Evolutionary conservation across 2,797 vertebrate genomes (phyloP), one percentile per base, ranked within the genome.

Genomic region (Anisognathus igniventris): DNA sequence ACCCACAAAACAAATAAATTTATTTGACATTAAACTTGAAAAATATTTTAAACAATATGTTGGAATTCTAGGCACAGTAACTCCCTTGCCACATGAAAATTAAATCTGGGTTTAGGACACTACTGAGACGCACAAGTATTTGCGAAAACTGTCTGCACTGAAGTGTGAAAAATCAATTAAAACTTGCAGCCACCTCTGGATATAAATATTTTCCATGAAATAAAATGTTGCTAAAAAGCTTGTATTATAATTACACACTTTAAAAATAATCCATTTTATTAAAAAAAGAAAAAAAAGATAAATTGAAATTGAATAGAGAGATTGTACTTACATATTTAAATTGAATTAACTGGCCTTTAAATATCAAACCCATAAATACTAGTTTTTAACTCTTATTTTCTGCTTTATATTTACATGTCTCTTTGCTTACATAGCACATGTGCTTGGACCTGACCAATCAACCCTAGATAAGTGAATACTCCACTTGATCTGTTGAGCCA

Each of bases 151-250:
- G 54, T 75, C 65, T 62, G 50, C 91, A 89, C 5, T 94, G 91
- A 93, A 94, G 84, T 88, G 87, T 86, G 78, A 96, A 96, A 96
- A 96, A 96, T 92, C 81, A 95, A 95, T 96, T 96, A 97, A 93
- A 96, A 93, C 61, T 89, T 93, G 21, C 57, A 94, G 37, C 35
- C 57, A 92, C 53, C 5, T 24, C 66, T 72, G 74, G 60, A 82
- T 68, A 79, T 16, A 87, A 88, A 77, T 56, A 16, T 92, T 92
- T 88, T 87, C 37, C 31, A 83, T 79, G 31, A 94, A 92, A 56
- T 61, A 91, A 72, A 89, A 67, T 51, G 5, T 51, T 89, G 20
- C 12, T 68, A 28, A 85, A 91, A 85, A 58, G 3, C 15, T 58
- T 2, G 22, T 37, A 21, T 56, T 71, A 60, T 51, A 54, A 74